These are phyloP conservation scores for Paramuricea clavata DNA, from an alignment of 92 coral and sea anemone genomes.

Conservation along the genomic window DNA sequence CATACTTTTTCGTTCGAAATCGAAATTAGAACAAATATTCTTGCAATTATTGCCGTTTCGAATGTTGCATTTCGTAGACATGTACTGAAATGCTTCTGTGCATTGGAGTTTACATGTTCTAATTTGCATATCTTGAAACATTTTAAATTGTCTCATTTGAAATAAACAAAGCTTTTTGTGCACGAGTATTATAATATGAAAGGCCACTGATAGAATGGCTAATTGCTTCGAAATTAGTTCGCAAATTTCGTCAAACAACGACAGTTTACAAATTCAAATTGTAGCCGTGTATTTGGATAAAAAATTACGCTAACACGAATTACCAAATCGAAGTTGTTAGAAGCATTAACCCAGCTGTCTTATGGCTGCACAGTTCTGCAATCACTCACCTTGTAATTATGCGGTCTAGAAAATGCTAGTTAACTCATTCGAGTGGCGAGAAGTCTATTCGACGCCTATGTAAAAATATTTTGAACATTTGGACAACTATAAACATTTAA, in stretches of 20 bases:
- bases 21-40: not conserved
- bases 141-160: conserved; percentile 14
- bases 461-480: not conserved
- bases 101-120: not conserved
- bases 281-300: conserved; percentile 6
- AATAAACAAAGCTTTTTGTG: conserved; percentile 40
- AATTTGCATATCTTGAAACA: conserved; percentile 11
- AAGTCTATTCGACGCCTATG: not conserved
- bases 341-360: not conserved
- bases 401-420: not conserved
- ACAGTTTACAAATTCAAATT: not conserved
- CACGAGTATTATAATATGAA: conserved; percentile 8
- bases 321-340: conserved; percentile 5
- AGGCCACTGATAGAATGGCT: not conserved
- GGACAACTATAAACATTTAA: not conserved
- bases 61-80: not conserved
- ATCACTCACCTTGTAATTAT: not conserved
- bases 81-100: not conserved
- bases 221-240: conserved; percentile 13
- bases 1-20: not conserved
- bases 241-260: conserved; percentile 4
- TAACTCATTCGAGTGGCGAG: not conserved
- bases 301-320: conserved; percentile 2
- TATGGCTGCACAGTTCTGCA: not conserved
- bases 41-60: not conserved